Conservation (phyloP, 1,140 invertebrate species). For the Ceratosolen solmsi region DNA sequence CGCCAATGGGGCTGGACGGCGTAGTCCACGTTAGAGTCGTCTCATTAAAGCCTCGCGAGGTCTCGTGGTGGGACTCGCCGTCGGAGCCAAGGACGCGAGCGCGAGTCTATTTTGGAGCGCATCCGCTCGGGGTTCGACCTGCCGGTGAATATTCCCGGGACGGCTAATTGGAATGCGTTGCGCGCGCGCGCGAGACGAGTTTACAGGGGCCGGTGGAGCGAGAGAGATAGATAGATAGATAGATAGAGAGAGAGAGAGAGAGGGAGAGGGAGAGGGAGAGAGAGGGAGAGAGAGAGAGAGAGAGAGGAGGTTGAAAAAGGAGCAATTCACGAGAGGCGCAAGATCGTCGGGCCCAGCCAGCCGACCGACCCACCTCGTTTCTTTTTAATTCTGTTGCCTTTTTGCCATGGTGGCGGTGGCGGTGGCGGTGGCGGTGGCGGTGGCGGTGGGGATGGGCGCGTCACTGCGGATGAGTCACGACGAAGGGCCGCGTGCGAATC, state of each 20-base stretch:
- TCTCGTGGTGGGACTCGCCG: too few species aligned
- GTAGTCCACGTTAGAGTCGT: too few species aligned
- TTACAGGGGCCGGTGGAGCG: background rate
- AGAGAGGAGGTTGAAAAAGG: too few species aligned
- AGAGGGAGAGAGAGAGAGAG: too few species aligned
- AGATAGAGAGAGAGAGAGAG: background rate
- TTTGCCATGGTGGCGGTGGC: background rate
- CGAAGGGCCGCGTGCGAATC: background rate
- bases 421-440: background rate
- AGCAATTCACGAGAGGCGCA: background rate
- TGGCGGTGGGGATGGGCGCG: background rate
- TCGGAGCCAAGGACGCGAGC: background rate
- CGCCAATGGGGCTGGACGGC: too few species aligned
- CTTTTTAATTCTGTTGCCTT: background rate
- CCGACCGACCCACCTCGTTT: background rate
- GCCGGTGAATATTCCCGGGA: too few species aligned
- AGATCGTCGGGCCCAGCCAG: too few species aligned
- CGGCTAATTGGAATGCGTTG: slow-evolving; percentile 42
- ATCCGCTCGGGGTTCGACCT: background rate
- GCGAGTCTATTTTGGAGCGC: background rate
- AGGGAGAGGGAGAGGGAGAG: too few species aligned
- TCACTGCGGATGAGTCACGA: background rate
- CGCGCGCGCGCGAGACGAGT: slow-evolving; percentile 25
- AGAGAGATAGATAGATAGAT: too few species aligned
- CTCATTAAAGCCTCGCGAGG: too few species aligned